Evolutionary conservation across 2,113 vertebrate genomes (phyloP), one percentile per base, ranked within the genome.

Genomic region (Amphiprion percula): DNA sequence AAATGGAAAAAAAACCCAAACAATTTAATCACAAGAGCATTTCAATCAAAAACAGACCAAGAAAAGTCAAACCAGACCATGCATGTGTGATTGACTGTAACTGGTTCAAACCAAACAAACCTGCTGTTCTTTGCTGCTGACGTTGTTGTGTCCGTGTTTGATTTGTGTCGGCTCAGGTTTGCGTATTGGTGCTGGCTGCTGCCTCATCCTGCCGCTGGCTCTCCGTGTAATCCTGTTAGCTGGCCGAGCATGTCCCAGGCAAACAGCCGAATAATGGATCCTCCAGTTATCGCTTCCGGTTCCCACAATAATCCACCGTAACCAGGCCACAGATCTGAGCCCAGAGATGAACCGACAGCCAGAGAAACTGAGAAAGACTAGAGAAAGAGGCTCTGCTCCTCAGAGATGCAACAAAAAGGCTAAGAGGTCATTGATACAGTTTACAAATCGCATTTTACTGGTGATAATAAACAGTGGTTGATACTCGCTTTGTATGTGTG

Each of bases 191-290:
- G 0, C 52, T 10, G 49, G 76, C 26, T 3, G 67, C 23, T 0
- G 10, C 16, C 7, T 65, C 26, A 24, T 30, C 65, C 50, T 5
- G 14, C 63, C 64, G 11, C 46, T 9, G 39, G 73, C 55, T 67
- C 60, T 46, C 49, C 12, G 41, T 37, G 37, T 77, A 77, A 83
- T 87, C 85, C 73, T 69, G 68, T 87, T 74, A 80, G 53, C 54
- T 17, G 47, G 39, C 28, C n/a, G 52, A 76, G 63, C 39, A n/a
- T 33, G 46, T 54, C 63, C 3, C 56, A 33, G 59, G 21, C 74
- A 17, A 4, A 69, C 59, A 24, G 49, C 70, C 53, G 70, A 70
- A 70, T 49, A 66, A 65, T 60, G 69, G 47, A 19, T 12, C 64
- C 39, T 41, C 30, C 58, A 4, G 37, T 54, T 17, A 7, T 50